Evolutionary conservation across 1,140 invertebrate species (phyloP).

Genomic region (Apolygus lucorum): DNA sequence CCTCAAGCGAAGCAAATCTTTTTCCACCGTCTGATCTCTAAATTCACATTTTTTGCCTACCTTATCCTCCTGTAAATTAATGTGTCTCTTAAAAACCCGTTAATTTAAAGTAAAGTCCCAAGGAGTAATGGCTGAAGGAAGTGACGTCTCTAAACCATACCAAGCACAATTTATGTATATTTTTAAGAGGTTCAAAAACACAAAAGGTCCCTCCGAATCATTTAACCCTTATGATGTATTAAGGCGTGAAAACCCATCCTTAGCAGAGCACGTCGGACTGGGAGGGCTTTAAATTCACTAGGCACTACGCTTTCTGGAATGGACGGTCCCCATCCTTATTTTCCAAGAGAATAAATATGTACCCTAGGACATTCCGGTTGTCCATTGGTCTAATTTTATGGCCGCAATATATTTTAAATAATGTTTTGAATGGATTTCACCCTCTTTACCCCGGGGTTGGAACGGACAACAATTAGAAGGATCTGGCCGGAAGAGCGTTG

Average conservation of each 20-base stretch:
- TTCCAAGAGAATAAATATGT: constrained; percentile 8
- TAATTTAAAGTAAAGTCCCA: too few relatives aligned
- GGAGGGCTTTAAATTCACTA: constrained; percentile 6
- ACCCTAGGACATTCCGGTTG: constrained; percentile 3
- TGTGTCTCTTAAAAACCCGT: too few relatives aligned
- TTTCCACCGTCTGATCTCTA: too few relatives aligned
- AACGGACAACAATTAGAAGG: constrained; percentile 12
- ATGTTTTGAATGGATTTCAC: neutral
- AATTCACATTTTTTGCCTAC: too few relatives aligned
- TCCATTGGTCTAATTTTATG: constrained; percentile 16
- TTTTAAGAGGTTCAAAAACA: too few relatives aligned
- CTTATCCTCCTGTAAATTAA: too few relatives aligned
- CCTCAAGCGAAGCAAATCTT: too few relatives aligned
- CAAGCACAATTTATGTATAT: too few relatives aligned
- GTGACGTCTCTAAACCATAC: too few relatives aligned
- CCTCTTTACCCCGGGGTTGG: too few relatives aligned
- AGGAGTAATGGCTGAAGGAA: too few relatives aligned
- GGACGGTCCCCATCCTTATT: neutral
- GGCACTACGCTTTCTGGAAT: constrained; percentile 2
- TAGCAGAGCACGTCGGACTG: neutral
- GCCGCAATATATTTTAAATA: constrained; percentile 13
- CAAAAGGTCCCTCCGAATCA: too few relatives aligned
- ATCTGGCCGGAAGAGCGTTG: neutral
- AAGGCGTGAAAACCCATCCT: neutral
- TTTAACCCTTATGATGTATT: neutral